Conservation (phyloP, 2,797 vertebrate genomes). For the Rhynchonycteris naso region DNA sequence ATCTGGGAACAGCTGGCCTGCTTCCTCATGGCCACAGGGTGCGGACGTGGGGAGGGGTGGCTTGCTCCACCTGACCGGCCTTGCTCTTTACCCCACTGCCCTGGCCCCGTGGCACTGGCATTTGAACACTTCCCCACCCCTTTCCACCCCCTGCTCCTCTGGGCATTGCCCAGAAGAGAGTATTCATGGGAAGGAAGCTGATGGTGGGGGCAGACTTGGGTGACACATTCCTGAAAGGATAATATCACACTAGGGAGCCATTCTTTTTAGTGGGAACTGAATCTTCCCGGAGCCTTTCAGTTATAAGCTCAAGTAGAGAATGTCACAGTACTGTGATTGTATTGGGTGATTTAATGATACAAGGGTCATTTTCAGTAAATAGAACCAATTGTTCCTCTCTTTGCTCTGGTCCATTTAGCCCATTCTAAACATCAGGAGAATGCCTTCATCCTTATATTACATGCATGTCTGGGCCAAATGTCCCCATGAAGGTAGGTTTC, state of each 20-base stretch:
- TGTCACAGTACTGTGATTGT: slow-evolving; percentile 25
- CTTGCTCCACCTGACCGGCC: not conserved
- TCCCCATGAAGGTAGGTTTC: slow-evolving; percentile 12
- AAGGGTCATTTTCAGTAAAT: slow-evolving; percentile 12
- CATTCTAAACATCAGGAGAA: not conserved
- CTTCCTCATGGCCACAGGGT: not conserved
- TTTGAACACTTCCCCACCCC: not conserved
- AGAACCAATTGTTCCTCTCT: not conserved
- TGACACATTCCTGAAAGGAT: not conserved
- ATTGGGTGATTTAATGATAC: slow-evolving; percentile 28
- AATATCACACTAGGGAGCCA: not conserved
- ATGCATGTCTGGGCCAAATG: not conserved
- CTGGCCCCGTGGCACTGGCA: not conserved
- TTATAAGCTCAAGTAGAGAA: not conserved
- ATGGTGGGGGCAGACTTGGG: not conserved
- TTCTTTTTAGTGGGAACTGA: not conserved
- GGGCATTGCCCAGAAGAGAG: not conserved
- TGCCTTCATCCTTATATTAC: slow-evolving; percentile 16
- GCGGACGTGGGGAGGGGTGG: not conserved
- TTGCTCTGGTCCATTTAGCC: not conserved
- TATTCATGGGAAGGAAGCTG: not conserved
- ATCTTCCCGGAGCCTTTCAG: slow-evolving; percentile 5
- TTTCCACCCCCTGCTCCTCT: not conserved
- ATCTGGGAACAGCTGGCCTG: not conserved
- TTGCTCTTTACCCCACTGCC: not conserved